A percentile compares a stretch with the other conserved stretches of the same genome.
Conservation (phyloP, 1,140 invertebrate species). For the Leptonema lineaticorne region DNA sequence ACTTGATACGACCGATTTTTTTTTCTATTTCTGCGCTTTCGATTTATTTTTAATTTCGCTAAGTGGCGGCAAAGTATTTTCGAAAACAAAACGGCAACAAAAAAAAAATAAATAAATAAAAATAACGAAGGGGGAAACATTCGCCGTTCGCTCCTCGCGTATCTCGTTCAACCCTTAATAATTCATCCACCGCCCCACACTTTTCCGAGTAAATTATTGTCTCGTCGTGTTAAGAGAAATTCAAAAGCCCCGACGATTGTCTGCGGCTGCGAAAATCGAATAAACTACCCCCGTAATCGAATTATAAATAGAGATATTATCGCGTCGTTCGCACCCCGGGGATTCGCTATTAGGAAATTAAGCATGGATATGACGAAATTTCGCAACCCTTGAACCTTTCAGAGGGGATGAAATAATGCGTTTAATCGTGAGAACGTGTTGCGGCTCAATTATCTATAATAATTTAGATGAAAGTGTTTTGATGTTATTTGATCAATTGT, state of each 20-base stretch:
- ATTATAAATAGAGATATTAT: no score
- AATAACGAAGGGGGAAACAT: background rate
- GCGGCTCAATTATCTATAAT: no score
- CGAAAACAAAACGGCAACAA: no score
- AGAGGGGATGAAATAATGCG: no score
- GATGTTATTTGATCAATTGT: no score
- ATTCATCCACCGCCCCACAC: no score
- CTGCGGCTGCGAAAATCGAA: background rate
- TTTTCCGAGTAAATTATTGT: slow-evolving; percentile 5
- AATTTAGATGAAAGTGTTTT: no score
- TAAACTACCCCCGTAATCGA: background rate
- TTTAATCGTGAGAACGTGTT: no score
- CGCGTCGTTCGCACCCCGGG: no score
- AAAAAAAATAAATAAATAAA: no score
- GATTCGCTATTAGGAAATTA: background rate
- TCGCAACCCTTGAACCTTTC: no score
- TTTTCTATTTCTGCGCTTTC: no score
- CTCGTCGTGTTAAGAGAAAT: background rate
- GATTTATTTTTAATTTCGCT: slow-evolving; percentile 17
- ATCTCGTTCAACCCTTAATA: background rate
- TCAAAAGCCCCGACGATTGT: slow-evolving; percentile 6
- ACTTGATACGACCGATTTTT: background rate
- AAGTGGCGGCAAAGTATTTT: slow-evolving; percentile 10
- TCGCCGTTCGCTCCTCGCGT: background rate
- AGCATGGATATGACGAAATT: background rate